A percentile compares a stretch with the other conserved stretches of the same genome.
These are phyloP conservation scores for Lytechinus variegatus DNA, from an alignment of 35 echinoderm and acorn worm genomes.

Conservation along the genomic window DNA sequence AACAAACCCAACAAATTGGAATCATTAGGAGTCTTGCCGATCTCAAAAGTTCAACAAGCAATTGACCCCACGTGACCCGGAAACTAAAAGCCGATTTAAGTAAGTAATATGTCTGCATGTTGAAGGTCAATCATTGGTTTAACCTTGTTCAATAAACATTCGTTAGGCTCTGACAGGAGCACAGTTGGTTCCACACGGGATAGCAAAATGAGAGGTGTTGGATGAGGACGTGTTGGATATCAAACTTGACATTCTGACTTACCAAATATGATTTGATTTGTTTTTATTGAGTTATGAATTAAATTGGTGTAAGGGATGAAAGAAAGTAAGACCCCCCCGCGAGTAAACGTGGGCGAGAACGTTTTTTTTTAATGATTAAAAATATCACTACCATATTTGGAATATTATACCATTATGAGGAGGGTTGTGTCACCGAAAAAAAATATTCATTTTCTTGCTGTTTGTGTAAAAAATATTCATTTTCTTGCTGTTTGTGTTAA, in stretches of 20 bases:
- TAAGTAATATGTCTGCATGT: not conserved
- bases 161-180: not conserved
- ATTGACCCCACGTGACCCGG: slow-evolving; percentile 32
- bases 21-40: slow-evolving; percentile 10
- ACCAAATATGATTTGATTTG: not conserved
- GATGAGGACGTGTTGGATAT: not conserved
- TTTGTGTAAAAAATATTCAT: no score
- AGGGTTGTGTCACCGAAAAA: no score
- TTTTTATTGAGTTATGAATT: not conserved
- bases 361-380: no score
- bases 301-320: not conserved
- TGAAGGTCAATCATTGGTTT: slow-evolving; percentile 7
- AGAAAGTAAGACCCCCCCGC: not conserved
- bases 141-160: slow-evolving; percentile 33
- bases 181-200: not conserved
- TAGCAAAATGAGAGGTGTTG: not conserved
- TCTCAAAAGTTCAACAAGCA: not conserved
- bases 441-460: no score
- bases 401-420: no score
- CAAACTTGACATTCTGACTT: not conserved
- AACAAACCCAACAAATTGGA: slow-evolving; percentile 17
- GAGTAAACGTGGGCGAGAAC: no score
- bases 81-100: slow-evolving; percentile 35
- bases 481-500: no score
- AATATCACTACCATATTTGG: no score